A percentile compares a stretch with the other conserved stretches of the same genome.
phyloP scores from a whole-genome alignment of 2,888 invertebrate genomes.

The Campoletis raptor region DNA sequence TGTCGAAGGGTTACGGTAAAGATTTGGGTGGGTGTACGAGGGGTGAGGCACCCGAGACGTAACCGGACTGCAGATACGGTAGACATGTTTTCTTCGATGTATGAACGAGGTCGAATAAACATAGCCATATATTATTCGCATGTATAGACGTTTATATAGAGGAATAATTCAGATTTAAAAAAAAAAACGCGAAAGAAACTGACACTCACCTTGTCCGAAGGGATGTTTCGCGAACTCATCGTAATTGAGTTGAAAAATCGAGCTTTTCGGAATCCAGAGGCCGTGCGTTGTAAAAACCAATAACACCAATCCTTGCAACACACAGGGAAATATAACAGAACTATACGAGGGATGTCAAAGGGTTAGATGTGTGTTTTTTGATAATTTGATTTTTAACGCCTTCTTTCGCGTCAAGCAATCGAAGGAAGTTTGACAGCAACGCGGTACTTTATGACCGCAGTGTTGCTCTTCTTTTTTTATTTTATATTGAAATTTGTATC shows the following conservation, averaged over 20 bases:
- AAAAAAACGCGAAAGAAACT: conserved; percentile 55
- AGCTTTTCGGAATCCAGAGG: conserved; percentile 78
- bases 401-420: conserved; percentile 12
- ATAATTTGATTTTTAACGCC: not conserved
- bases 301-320: conserved; percentile 74
- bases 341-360: conserved; percentile 25
- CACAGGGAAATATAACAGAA: conserved; percentile 68
- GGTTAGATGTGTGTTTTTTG: conserved; percentile 1
- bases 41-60: conserved; percentile 67
- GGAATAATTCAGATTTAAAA: conserved; percentile 3
- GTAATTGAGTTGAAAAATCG: conserved; percentile 77
- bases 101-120: conserved; percentile 1
- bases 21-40: conserved; percentile 58
- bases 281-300: conserved; percentile 74
- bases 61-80: conserved; percentile 72
- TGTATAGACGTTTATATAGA: not conserved
- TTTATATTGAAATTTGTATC: conserved; percentile 4
- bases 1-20: conserved; percentile 45
- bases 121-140: not conserved
- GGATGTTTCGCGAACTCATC: conserved; percentile 93
- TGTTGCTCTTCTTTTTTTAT: conserved; percentile 25
- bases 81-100: conserved; percentile 71
- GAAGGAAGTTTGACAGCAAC: conserved; percentile 55
- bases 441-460: conserved; percentile 56
- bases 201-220: conserved; percentile 91